phyloP scores from a whole-genome alignment of 2,113 vertebrate genomes.

The Camarhynchus parvulus region DNA sequence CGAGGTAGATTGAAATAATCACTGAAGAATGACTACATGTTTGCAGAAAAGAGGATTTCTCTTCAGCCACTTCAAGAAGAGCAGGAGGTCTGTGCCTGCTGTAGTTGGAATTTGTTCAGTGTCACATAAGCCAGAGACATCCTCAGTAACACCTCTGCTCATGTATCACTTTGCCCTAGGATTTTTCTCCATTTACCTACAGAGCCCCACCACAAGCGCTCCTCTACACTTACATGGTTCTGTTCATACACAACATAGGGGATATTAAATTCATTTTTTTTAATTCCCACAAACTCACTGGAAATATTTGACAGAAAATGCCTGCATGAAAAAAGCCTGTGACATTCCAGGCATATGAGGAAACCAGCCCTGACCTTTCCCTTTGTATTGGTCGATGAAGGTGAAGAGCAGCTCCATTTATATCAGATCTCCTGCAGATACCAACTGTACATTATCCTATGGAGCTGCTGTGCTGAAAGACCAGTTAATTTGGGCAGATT shows the following conservation, averaged over 20 bases:
- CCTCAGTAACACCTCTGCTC: not conserved
- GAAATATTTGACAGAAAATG: conserved; percentile 12
- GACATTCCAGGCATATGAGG: conserved; percentile 10
- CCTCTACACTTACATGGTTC: not conserved
- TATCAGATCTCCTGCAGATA: not conserved
- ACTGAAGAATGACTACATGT: not conserved
- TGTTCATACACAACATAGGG: not conserved
- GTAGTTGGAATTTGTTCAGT: not conserved
- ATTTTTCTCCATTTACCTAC: not conserved
- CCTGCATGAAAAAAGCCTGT: not conserved
- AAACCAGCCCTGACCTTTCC: conserved; percentile 34
- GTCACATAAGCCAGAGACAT: not conserved
- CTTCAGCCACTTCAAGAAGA: not conserved
- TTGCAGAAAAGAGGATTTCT: conserved; percentile 27
- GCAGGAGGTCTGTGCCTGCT: not conserved
- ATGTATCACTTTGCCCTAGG: not conserved
- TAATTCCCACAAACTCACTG: not conserved
- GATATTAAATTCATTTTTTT: not conserved
- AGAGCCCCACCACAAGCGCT: not conserved
- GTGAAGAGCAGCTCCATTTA: conserved; percentile 16
- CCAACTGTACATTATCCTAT: not conserved
- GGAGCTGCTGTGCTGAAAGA: not conserved
- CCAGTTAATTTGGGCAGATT: not conserved
- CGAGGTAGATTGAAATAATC: not conserved
- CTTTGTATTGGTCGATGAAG: not conserved